Evolutionary conservation across 35 echinoderm and acorn worm species (phyloP), one percentile per base, ranked within the genome.

Genomic region (Patiria miniata): DNA sequence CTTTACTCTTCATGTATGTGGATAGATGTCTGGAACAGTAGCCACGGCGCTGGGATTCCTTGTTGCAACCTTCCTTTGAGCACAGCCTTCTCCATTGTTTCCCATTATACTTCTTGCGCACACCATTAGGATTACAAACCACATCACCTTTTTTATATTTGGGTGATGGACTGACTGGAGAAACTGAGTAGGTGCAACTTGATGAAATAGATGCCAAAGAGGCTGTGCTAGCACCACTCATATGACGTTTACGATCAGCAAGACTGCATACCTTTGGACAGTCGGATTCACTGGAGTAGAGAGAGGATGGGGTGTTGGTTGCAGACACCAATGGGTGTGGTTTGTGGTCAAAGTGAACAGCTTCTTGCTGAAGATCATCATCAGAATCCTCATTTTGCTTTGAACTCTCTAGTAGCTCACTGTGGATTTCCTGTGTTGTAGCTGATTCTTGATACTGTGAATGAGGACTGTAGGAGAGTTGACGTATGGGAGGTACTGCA

Each of bases 11-110:
- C 91, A 94, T 93, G 32, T 89, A 94, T 10, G 91, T 91, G 52
- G 95, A 98, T 7, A 98, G 95, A 86, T 98, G 95, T n/a, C 95
- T 85, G 8, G 95, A 98, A 78, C 95, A 98, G 82, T 94, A 98
- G 8, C 95, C 95, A 14, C 92, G 93, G 28, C 95, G 92, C 51
- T 98, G 95, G n/a, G 95, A 98, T 52, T 98, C 95, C 68, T 98
- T 98, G 61, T 91, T 94, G 82, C 95, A 98, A 5, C 95, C 95
- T 22, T 98, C 95, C 32, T 87, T 90, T n/a, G 95, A 94, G 58
- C 95, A 98, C 12, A 98, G 83, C 1, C 95, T 39, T n/a, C 95
- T 85, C 95, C 95, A 98, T 83, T 98, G 95, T 57, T 98, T 98
- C 12, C 95, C 95, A 54, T 98, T 98, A 81, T 91, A 98, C 78